These are phyloP conservation scores for Platyrinchus mystaceus DNA, from an alignment of 2,797 vertebrate species.

Conservation along the genomic window DNA sequence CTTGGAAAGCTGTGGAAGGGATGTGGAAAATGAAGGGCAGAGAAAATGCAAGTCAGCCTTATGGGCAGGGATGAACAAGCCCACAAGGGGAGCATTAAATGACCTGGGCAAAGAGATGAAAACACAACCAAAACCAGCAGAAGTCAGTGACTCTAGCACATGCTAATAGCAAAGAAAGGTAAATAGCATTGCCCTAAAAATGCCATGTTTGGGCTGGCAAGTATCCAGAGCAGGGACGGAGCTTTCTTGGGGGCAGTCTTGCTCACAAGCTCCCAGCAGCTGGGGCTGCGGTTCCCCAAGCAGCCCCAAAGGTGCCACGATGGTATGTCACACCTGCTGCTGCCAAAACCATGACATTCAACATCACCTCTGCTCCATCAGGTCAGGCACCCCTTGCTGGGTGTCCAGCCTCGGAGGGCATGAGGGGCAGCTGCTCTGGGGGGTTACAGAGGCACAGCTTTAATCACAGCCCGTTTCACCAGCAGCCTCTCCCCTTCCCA, in stretches of 20 bases:
- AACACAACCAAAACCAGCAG: neutral
- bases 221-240: neutral
- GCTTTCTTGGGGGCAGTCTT: neutral
- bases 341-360: neutral
- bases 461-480: neutral
- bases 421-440: fast-evolving
- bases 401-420: neutral
- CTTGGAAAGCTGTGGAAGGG: neutral
- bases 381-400: neutral
- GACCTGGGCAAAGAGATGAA: neutral
- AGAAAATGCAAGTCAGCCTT: neutral
- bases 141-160: fast-evolving
- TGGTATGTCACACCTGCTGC: neutral
- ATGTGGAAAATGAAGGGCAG: neutral
- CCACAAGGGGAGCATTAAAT: neutral
- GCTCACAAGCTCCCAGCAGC: neutral
- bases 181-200: neutral
- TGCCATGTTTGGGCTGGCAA: neutral
- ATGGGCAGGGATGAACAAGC: neutral
- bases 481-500: neutral
- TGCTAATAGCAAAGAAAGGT: neutral
- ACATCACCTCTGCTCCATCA: neutral
- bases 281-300: fast-evolving
- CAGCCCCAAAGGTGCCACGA: neutral
- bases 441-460: neutral